Percentiles rank a stretch among this genome's conserved stretches.
Conservation (phyloP, 1,140 invertebrate genomes). For the Euwallacea similis region DNA sequence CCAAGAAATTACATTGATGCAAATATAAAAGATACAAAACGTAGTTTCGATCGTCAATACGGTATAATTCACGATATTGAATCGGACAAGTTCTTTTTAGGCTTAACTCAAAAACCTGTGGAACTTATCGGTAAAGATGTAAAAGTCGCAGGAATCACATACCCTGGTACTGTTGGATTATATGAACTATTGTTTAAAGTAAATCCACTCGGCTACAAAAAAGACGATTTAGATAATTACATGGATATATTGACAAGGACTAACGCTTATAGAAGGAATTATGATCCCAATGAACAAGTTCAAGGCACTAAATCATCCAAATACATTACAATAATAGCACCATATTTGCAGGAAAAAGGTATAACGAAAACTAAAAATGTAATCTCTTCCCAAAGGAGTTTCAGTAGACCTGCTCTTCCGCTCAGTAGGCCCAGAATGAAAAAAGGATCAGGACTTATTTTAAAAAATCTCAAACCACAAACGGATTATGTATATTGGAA, state of each 20-base stretch:
- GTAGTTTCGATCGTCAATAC: constrained; percentile 26
- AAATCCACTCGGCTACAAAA: constrained; percentile 37
- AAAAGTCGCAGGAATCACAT: constrained; percentile 29
- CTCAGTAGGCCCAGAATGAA: neutral
- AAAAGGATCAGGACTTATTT: constrained; percentile 3
- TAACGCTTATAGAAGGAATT: constrained; percentile 42
- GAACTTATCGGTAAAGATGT: constrained; percentile 27
- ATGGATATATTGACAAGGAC: constrained; percentile 40
- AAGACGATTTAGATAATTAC: constrained; percentile 41
- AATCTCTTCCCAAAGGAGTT: neutral
- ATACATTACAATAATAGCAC: constrained; percentile 38
- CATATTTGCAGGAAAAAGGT: constrained; percentile 25
- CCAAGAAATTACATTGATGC: constrained; percentile 19
- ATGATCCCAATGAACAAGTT: constrained; percentile 35
- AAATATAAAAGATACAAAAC: constrained; percentile 14
- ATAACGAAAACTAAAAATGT: constrained; percentile 16
- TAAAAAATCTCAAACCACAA: constrained; percentile 11
- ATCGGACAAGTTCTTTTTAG: constrained; percentile 27
- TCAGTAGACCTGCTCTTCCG: neutral
- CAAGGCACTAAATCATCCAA: constrained; percentile 30
- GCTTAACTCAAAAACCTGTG: constrained; percentile 19
- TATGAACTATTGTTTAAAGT: constrained; percentile 42
- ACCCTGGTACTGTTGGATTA: constrained; percentile 37
- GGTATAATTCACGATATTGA: constrained; percentile 32
- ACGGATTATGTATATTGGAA: constrained; percentile 52